Evolutionary conservation across 2,888 invertebrate genomes (phyloP), one percentile per base, ranked within the genome.

Genomic region (Drosophila cyrtoloma): DNA sequence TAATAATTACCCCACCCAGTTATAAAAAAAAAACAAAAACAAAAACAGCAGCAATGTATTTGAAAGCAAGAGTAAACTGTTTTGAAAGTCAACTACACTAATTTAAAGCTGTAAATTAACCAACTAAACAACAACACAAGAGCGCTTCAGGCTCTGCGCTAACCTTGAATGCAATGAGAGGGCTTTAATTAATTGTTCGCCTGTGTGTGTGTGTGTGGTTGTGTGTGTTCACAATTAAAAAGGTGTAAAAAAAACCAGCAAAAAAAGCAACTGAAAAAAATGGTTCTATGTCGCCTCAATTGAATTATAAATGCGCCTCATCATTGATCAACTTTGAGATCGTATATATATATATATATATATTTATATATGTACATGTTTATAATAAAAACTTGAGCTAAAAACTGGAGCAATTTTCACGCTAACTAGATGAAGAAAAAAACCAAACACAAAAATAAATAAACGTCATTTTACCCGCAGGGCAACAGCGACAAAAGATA

Each of bases 1-100:
- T 86, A 83, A 86, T 83, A 81, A 89, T 89, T 75, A 70, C 90
- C 90, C 78, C 88, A 81, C 86, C 86, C 90, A 89, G 78, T 44
- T 59, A 68, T 56, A 63, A 51, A 55, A 60, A 58, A 52, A 19
- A 33, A 30, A 30, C 47, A 28, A 1, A 39, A 39, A 62, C 28
- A 42, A n/a, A 56, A 66, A 68, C 55, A 79, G 56, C 60, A 68
- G 53, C 75, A 72, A 66, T 67, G 51, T 2, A 32, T 58, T 86
- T 86, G 86, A 86, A 86, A 86, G 86, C 86, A 86, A 86, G 90
- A 90, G 86, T 86, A 87, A 86, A 86, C 86, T 90, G 86, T 86
- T 86, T 86, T 90, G 86, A 86, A 86, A 86, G 90, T 86, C 79
- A 90, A 81, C 90, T 86, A 86, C 90, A 90, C 88, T 86, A 86